phyloP scores from a whole-genome alignment of 2,888 invertebrate species.

The Brachypterus glaber region DNA sequence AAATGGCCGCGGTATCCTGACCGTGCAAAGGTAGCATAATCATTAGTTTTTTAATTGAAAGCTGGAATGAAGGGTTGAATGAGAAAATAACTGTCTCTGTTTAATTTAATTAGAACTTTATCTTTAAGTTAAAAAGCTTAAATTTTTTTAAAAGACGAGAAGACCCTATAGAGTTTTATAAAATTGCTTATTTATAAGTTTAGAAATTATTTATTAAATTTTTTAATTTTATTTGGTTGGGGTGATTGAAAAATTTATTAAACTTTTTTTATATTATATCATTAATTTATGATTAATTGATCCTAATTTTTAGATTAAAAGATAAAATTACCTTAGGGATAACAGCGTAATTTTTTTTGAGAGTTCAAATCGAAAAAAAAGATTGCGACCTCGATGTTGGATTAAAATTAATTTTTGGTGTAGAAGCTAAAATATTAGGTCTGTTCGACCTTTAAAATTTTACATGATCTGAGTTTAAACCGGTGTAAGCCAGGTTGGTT shows the following conservation, averaged over 20 bases:
- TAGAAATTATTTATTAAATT: constrained; percentile 39
- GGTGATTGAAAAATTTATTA: no score
- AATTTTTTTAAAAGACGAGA: constrained; percentile 60
- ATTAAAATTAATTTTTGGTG: constrained; percentile 62
- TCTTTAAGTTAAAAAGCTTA: constrained; percentile 57
- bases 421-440: constrained; percentile 58
- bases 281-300: constrained; percentile 44
- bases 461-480: constrained; percentile 86
- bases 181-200: constrained; percentile 32
- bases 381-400: constrained; percentile 86
- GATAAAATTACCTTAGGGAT: constrained; percentile 74
- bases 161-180: constrained; percentile 69
- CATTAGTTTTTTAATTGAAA: constrained; percentile 69
- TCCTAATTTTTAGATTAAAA: constrained; percentile 52
- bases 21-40: constrained; percentile 77
- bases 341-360: constrained; percentile 73
- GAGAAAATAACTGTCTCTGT: constrained; percentile 54
- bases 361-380: constrained; percentile 63
- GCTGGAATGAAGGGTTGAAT: constrained; percentile 69
- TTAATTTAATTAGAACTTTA: no score
- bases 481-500: constrained; percentile 79
- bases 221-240: constrained; percentile 47
- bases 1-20: constrained; percentile 71
- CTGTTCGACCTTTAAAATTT: constrained; percentile 76
- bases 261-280: constrained; percentile 41